phyloP scores from a whole-genome alignment of 1,140 invertebrate species.

The Drosophila triauraria region DNA sequence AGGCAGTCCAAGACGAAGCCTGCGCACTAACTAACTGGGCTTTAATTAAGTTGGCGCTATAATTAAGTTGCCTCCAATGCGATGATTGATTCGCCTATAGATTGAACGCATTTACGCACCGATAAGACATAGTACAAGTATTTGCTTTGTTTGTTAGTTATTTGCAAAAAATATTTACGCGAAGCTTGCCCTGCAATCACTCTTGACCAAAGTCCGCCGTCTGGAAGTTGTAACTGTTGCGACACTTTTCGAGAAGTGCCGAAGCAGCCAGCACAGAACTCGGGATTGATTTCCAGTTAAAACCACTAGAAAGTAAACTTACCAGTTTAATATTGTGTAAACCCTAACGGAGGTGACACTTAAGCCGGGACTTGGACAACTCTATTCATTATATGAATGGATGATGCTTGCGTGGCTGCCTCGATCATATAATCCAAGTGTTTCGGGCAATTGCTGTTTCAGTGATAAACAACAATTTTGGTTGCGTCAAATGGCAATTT shows the following conservation, averaged over 20 bases:
- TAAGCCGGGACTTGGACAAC: slow-evolving; percentile 4
- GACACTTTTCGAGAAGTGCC: slow-evolving; percentile 8
- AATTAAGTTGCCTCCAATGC: slow-evolving; percentile 39
- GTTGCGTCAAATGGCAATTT: slow-evolving; percentile 30
- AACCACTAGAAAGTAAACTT: slow-evolving; percentile 3
- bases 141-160: slow-evolving; percentile 13
- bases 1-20: slow-evolving; percentile 14
- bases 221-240: slow-evolving; percentile 35
- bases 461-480: not conserved
- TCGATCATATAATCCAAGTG: slow-evolving; percentile 22
- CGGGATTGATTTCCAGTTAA: not conserved
- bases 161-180: slow-evolving; percentile 52
- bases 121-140: slow-evolving; percentile 29
- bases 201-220: slow-evolving; percentile 48
- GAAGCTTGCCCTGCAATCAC: slow-evolving; percentile 13
- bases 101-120: slow-evolving; percentile 36
- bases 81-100: slow-evolving; percentile 48
- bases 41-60: slow-evolving; percentile 37
- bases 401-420: slow-evolving; percentile 11
- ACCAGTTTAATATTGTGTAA: slow-evolving; percentile 4
- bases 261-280: slow-evolving; percentile 14
- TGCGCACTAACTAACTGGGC: slow-evolving; percentile 51
- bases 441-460: slow-evolving; percentile 44
- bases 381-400: not conserved
- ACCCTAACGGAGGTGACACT: not conserved